These are phyloP conservation scores for Dasypogon diadema DNA, from an alignment of 2,888 invertebrate species.

Conservation along the genomic window DNA sequence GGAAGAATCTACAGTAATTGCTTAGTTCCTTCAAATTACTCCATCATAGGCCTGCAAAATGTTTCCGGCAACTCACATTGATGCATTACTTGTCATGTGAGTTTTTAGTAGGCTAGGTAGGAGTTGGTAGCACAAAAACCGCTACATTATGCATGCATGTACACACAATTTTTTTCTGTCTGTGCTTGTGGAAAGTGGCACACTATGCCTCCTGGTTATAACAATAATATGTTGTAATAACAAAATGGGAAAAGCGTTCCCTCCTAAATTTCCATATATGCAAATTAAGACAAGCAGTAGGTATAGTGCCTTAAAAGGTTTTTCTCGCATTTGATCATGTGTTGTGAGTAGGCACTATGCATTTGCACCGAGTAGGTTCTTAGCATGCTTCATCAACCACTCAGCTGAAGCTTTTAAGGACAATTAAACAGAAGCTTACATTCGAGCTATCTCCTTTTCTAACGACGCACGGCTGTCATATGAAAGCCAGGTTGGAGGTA, in stretches of 20 bases:
- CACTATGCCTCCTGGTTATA: slow-evolving; percentile 11
- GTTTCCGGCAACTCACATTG: slow-evolving; percentile 24
- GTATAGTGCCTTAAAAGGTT: slow-evolving; percentile 52
- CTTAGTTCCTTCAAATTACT: slow-evolving; percentile 19
- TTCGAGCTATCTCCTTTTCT: slow-evolving; percentile 9
- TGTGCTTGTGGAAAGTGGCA: slow-evolving; percentile 5
- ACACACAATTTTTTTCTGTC: neutral
- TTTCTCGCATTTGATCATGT: slow-evolving; percentile 30
- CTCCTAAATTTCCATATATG: slow-evolving; percentile 52
- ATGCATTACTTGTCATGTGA: slow-evolving; percentile 12
- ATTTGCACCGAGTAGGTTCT: slow-evolving; percentile 4
- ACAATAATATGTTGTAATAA: slow-evolving; percentile 33
- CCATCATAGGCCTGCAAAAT: slow-evolving; percentile 6
- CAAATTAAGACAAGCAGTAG: slow-evolving; percentile 53
- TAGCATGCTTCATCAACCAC: slow-evolving; percentile 13
- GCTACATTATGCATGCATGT: slow-evolving; percentile 6
- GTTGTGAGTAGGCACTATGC: slow-evolving; percentile 18
- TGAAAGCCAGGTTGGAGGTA: too few relatives aligned
- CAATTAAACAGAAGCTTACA: slow-evolving; percentile 8
- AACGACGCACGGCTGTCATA: neutral
- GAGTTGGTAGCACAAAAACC: neutral
- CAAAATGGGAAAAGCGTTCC: slow-evolving; percentile 25
- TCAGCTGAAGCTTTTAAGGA: slow-evolving; percentile 13
- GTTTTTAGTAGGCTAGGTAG: neutral
- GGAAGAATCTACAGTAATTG: slow-evolving; percentile 20